phyloP scores from a whole-genome alignment of 2,888 invertebrate genomes.

The Eledona agricola region DNA sequence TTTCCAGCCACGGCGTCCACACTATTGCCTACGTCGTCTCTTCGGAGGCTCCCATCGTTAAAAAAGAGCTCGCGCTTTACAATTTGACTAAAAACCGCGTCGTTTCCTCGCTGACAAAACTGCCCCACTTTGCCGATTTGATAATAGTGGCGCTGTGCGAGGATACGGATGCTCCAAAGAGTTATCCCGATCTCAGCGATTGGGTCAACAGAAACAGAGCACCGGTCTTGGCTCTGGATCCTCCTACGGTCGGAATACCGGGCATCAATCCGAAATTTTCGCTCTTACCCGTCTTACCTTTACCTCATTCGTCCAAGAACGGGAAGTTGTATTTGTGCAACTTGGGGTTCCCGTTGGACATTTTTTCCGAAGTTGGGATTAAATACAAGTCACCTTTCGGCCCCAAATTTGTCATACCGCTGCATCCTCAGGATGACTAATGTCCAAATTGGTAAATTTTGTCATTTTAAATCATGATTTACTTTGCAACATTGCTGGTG shows the following conservation, averaged over 20 bases:
- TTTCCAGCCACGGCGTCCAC: slow-evolving; percentile 82
- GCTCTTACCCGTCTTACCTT: slow-evolving; percentile 75
- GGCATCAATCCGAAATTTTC: slow-evolving; percentile 73
- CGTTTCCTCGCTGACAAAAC: slow-evolving; percentile 64
- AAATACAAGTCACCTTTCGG: slow-evolving; percentile 87
- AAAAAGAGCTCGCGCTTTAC: slow-evolving; percentile 74
- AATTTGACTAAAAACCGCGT: slow-evolving; percentile 71
- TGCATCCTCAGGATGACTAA: slow-evolving; percentile 64
- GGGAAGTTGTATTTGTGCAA: slow-evolving; percentile 86
- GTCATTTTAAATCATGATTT: no score
- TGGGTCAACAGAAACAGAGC: slow-evolving; percentile 79
- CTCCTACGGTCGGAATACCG: slow-evolving; percentile 73
- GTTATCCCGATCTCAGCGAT: slow-evolving; percentile 66
- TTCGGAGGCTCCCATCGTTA: slow-evolving; percentile 61
- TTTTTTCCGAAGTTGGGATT: slow-evolving; percentile 79
- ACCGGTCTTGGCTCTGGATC: slow-evolving; percentile 79
- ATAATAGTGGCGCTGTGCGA: slow-evolving; percentile 68
- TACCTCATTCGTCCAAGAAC: slow-evolving; percentile 69
- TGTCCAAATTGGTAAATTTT: no score
- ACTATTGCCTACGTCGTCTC: slow-evolving; percentile 66
- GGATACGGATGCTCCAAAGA: slow-evolving; percentile 58
- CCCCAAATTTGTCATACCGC: slow-evolving; percentile 81
- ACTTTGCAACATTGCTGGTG: no score
- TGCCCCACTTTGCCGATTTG: slow-evolving; percentile 65
- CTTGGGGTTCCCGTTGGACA: slow-evolving; percentile 80